These are phyloP conservation scores for Spea multiplicata DNA, from an alignment of 2,113 vertebrate species.

Conservation along the genomic window DNA sequence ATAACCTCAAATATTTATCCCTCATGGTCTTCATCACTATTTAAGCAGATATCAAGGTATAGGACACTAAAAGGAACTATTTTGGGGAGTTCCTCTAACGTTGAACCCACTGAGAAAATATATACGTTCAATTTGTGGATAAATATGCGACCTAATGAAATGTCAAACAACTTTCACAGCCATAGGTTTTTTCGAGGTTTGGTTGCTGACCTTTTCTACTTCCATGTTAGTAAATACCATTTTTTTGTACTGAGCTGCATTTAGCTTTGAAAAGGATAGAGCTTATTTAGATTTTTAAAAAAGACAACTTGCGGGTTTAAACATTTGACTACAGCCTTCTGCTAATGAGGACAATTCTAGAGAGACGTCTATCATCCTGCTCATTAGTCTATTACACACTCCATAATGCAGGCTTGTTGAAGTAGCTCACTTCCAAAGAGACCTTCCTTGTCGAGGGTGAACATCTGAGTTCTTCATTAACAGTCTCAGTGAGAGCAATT, in stretches of 20 bases:
- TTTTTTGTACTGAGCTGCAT: neutral
- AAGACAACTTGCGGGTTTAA: slow-evolving; percentile 1
- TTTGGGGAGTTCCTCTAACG: too few relatives aligned
- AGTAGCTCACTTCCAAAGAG: slow-evolving; percentile 40
- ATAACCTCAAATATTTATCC: too few relatives aligned
- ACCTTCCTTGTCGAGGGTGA: slow-evolving; percentile 48
- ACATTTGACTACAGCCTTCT: slow-evolving; percentile 3
- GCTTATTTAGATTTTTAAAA: neutral
- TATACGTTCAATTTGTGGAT: neutral
- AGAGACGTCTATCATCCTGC: neutral
- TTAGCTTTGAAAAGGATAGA: neutral
- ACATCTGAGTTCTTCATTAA: slow-evolving; percentile 51
- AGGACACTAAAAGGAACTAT: too few relatives aligned
- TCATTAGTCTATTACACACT: slow-evolving; percentile 9
- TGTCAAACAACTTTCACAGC: neutral
- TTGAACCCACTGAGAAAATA: neutral
- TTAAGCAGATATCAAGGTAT: too few relatives aligned
- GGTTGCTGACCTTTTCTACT: neutral
- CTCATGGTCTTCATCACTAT: too few relatives aligned
- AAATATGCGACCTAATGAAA: neutral
- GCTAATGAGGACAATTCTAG: neutral
- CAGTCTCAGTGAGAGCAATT: slow-evolving; percentile 28
- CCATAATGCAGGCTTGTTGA: slow-evolving; percentile 33
- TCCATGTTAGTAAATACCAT: neutral
- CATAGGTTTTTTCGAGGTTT: neutral